These are phyloP conservation scores for Arctia plantaginis DNA, from an alignment of 2,888 invertebrate genomes.

Conservation along the genomic window DNA sequence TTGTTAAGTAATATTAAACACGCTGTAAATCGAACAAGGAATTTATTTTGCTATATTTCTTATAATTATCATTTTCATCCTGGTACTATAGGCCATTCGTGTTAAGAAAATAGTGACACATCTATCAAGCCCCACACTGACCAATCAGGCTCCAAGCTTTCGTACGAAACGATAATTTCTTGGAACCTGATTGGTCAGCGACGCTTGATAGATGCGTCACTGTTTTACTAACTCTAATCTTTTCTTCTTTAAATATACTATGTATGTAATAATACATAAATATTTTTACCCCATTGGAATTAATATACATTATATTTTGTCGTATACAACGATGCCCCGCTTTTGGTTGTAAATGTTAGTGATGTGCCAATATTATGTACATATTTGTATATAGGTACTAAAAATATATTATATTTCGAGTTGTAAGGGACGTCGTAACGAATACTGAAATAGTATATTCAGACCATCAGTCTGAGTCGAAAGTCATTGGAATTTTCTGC, in stretches of 20 bases:
- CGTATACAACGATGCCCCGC: conserved; percentile 5
- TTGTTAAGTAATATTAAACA: not conserved
- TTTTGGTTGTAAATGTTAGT: not conserved
- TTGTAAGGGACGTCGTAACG: too few relatives aligned
- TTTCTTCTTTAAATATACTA: not conserved
- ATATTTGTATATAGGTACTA: not conserved
- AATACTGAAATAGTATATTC: too few relatives aligned
- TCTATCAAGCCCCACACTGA: too few relatives aligned
- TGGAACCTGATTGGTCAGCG: too few relatives aligned
- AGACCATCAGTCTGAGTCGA: too few relatives aligned
- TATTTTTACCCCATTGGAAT: not conserved
- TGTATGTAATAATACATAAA: not conserved
- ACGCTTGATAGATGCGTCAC: too few relatives aligned
- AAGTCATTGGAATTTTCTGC: too few relatives aligned
- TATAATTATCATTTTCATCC: not conserved
- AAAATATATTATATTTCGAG: too few relatives aligned
- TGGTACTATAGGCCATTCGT: too few relatives aligned
- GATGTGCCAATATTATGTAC: conserved; percentile 13
- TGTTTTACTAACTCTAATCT: not conserved
- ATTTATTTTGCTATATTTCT: not conserved
- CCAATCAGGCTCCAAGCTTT: too few relatives aligned
- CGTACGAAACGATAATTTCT: too few relatives aligned
- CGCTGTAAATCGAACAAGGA: not conserved
- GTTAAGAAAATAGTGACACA: too few relatives aligned
- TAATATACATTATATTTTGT: not conserved